Conservation (phyloP, 2,797 vertebrate genomes). For the Anableps anableps region DNA sequence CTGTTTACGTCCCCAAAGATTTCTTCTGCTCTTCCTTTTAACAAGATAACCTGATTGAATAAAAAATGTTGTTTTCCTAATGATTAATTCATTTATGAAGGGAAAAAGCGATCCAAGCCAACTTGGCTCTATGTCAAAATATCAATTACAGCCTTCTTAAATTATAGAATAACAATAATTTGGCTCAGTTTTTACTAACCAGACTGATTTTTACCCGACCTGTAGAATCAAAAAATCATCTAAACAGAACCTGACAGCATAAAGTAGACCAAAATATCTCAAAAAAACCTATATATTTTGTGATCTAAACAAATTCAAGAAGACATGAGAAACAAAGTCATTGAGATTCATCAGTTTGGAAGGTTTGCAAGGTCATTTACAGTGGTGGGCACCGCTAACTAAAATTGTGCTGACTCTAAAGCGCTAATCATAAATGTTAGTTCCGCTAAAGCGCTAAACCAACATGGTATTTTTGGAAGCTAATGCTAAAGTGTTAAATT, state of each 20-base stretch:
- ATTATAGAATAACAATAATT: neutral
- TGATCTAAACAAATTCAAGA: neutral
- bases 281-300: neutral
- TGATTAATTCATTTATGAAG: neutral
- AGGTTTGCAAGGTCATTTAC: too few species aligned
- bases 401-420: too few species aligned
- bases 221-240: neutral
- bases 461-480: too few species aligned
- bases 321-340: neutral
- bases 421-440: too few species aligned
- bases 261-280: neutral
- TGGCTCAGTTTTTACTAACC: neutral
- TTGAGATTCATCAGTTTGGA: neutral
- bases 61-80: neutral
- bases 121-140: neutral
- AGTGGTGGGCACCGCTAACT: too few species aligned
- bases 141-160: neutral
- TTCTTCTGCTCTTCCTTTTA: neutral
- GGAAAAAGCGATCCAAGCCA: neutral
- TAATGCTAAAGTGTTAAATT: too few species aligned
- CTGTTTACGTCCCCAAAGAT: neutral
- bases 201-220: neutral
- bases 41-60: neutral
- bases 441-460: too few species aligned
- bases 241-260: neutral